Conservation (phyloP, 1,140 invertebrate genomes). For the Drosophila teissieri region DNA sequence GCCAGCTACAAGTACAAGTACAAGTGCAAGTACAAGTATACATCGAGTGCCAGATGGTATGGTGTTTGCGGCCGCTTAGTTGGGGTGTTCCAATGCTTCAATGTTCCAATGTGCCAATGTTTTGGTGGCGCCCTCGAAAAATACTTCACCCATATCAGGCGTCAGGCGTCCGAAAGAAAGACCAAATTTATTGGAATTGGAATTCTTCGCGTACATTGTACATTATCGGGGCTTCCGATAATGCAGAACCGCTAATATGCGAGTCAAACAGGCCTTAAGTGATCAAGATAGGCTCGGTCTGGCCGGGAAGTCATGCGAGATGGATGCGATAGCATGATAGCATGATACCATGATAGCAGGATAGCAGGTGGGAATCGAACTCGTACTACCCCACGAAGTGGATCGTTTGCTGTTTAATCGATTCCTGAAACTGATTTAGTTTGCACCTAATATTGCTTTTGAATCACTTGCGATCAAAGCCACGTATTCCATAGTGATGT, state of each 20-base stretch:
- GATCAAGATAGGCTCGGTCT: constrained; percentile 53
- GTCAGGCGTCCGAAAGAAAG: constrained; percentile 21
- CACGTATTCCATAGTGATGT: neutral
- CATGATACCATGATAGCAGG: too few species aligned
- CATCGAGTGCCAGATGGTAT: constrained; percentile 40
- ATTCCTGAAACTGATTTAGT: too few species aligned
- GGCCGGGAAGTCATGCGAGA: constrained; percentile 6
- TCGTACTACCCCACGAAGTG: constrained; percentile 10
- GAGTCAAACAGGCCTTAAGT: constrained; percentile 67
- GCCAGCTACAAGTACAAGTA: constrained; percentile 45
- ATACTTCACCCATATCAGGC: constrained; percentile 23
- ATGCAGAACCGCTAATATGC: constrained; percentile 47
- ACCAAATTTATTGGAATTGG: constrained; percentile 55
- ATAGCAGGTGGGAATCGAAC: neutral
- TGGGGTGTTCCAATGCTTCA: neutral
- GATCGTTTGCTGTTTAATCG: neutral
- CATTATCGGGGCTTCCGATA: constrained; percentile 48
- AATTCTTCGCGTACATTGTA: constrained; percentile 45
- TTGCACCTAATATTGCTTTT: too few species aligned
- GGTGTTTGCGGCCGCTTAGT: constrained; percentile 10
- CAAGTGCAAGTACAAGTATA: constrained; percentile 47
- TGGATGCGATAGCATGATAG: constrained; percentile 11
- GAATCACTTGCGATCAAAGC: neutral
- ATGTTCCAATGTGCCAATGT: neutral
- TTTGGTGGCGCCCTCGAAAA: constrained; percentile 34